A percentile compares a stretch with the other conserved stretches of the same genome.
These are phyloP conservation scores for Caenorhabditis becei DNA, from an alignment of 2,888 invertebrate genomes.

Conservation along the genomic window DNA sequence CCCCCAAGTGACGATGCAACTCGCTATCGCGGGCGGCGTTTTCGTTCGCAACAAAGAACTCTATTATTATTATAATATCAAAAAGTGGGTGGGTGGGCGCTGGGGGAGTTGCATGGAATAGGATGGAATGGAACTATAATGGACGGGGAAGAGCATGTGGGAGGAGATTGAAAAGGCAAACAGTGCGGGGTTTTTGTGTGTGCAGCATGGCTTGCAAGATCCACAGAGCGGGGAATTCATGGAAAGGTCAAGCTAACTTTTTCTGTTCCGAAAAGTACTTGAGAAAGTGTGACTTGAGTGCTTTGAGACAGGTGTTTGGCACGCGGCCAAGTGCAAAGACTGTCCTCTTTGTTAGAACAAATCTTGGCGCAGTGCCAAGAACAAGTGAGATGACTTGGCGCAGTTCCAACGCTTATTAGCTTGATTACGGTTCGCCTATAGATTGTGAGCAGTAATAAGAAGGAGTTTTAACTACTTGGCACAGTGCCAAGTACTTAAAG, in stretches of 20 bases:
- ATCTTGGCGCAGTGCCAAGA: background rate
- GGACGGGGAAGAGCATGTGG: background rate
- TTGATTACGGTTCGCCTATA: too few species aligned
- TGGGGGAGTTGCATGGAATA: too few species aligned
- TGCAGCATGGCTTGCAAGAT: slow-evolving; percentile 11
- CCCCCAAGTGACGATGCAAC: slow-evolving; percentile 30
- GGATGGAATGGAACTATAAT: slow-evolving; percentile 9
- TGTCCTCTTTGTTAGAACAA: too few species aligned
- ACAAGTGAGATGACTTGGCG: too few species aligned
- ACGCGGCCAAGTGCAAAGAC: too few species aligned
- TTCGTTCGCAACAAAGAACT: slow-evolving; percentile 33
- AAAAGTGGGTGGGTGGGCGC: background rate
- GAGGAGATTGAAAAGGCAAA: slow-evolving; percentile 44
- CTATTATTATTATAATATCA: background rate
- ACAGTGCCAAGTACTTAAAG: background rate
- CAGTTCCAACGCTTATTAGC: too few species aligned
- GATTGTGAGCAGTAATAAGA: too few species aligned
- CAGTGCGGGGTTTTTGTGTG: slow-evolving; percentile 18
- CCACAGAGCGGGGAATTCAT: slow-evolving; percentile 1
- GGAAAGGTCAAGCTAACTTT: slow-evolving; percentile 17
- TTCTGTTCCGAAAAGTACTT: background rate
- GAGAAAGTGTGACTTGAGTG: too few species aligned
- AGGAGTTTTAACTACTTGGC: background rate
- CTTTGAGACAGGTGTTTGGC: too few species aligned
- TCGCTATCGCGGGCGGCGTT: slow-evolving; percentile 1